A percentile compares a stretch with the other conserved stretches of the same genome.
Conservation (phyloP, 2,113 vertebrate species). For the Apus apus region DNA sequence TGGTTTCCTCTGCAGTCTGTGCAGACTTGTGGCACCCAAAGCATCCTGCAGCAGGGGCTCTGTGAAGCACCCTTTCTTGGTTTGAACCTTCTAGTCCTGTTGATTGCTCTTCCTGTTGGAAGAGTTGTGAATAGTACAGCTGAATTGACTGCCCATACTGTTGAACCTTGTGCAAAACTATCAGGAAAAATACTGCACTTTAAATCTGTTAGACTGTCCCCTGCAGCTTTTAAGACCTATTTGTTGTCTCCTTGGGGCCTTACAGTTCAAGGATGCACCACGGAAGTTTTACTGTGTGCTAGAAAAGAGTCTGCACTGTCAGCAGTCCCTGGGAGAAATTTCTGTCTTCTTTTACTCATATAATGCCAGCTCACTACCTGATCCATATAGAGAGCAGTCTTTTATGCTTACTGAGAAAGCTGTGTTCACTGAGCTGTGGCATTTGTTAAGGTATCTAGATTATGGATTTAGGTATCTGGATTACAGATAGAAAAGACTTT, state of each 20-base stretch:
- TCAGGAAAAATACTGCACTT: not conserved
- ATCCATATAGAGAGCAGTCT: not conserved
- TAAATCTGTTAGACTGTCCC: not conserved
- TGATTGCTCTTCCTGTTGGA: not conserved
- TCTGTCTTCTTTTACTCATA: not conserved
- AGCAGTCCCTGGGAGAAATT: not conserved
- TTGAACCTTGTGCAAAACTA: not conserved
- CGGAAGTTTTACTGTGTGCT: not conserved
- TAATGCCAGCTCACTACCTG: not conserved
- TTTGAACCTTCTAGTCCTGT: not conserved
- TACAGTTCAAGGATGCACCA: not conserved
- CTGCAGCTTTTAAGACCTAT: not conserved
- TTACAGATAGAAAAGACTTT: not conserved
- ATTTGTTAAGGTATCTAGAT: not conserved
- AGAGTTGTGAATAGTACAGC: not conserved
- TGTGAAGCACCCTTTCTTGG: not conserved
- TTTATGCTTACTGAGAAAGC: not conserved
- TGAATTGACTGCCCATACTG: not conserved
- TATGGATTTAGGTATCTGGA: constrained; percentile 4
- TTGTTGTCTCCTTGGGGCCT: not conserved
- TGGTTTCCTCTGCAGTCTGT: not conserved
- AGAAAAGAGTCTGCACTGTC: not conserved
- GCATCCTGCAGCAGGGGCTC: not conserved
- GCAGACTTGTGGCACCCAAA: not conserved
- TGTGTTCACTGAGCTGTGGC: not conserved